Evolutionary conservation across 1,140 invertebrate genomes (phyloP).

Genomic region (Diuraphis noxia): DNA sequence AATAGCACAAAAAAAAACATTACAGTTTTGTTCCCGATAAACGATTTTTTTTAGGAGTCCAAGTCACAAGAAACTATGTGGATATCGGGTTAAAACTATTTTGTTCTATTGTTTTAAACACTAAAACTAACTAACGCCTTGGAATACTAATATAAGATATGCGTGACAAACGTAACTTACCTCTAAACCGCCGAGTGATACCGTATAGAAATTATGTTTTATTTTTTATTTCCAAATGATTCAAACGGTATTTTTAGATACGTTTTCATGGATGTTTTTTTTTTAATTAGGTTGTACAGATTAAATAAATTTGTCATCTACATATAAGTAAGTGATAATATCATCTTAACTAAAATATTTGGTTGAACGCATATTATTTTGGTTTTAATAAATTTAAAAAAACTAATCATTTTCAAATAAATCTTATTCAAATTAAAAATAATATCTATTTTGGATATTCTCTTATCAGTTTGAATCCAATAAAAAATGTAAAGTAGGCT

Average conservation of each 20-base stretch:
- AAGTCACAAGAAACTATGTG: constrained; percentile 22
- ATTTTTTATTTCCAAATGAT: neutral
- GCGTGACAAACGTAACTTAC: neutral
- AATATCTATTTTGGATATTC: neutral
- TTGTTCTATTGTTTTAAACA: constrained; percentile 37
- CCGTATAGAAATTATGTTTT: neutral
- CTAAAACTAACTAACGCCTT: constrained; percentile 19
- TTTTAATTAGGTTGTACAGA: neutral
- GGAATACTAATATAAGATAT: constrained; percentile 5
- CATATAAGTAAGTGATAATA: neutral
- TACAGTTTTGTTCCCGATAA: constrained; percentile 10
- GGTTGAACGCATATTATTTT: neutral
- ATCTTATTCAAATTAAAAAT: neutral
- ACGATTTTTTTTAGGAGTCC: neutral
- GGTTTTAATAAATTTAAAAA: neutral
- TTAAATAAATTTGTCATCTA: neutral
- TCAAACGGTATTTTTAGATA: neutral
- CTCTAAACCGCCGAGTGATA: neutral
- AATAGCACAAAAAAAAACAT: constrained; percentile 17
- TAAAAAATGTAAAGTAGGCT: neutral
- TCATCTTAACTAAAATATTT: neutral
- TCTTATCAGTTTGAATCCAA: neutral
- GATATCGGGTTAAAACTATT: constrained; percentile 10
- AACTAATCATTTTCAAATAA: neutral
- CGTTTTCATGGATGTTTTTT: neutral